phyloP scores from a whole-genome alignment of 1,140 invertebrate genomes.

The Muscidifurax raptorellus region DNA sequence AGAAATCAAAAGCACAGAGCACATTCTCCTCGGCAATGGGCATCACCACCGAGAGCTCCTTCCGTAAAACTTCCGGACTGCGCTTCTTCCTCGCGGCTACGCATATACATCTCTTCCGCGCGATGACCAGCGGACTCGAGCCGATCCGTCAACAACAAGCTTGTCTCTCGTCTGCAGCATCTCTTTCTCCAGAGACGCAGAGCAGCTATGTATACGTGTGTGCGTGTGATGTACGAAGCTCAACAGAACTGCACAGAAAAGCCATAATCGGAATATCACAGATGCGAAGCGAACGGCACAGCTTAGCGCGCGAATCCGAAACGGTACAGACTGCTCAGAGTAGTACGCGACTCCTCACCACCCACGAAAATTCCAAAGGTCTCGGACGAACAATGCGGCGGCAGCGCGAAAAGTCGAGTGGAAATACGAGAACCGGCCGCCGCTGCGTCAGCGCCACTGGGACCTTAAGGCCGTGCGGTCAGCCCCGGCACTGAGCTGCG shows the following conservation, averaged over 20 bases:
- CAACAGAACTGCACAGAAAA: no score
- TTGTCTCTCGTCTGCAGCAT: neutral
- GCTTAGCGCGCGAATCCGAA: neutral
- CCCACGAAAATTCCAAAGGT: neutral
- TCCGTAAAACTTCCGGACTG: neutral
- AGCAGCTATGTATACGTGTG: no score
- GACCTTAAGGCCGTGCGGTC: conserved; percentile 48
- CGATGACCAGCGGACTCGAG: no score
- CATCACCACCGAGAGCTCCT: no score
- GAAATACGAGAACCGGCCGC: neutral
- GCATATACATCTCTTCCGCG: neutral
- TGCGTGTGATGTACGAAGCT: neutral
- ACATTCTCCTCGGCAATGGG: no score
- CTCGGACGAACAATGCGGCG: neutral
- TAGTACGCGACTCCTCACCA: neutral
- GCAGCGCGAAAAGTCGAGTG: neutral
- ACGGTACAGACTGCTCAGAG: neutral
- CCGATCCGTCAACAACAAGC: neutral
- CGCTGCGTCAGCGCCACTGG: conserved; percentile 18
- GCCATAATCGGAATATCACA: neutral
- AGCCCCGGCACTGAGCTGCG: conserved; percentile 27
- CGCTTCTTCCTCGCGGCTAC: neutral
- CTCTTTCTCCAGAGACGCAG: neutral
- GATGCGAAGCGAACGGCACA: neutral
- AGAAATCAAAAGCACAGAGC: neutral